Percentiles rank a stretch among this genome's conserved stretches.
These are phyloP conservation scores for Sebastes ruberrimus DNA, from an alignment of 2,797 vertebrate genomes.

Conservation along the genomic window DNA sequence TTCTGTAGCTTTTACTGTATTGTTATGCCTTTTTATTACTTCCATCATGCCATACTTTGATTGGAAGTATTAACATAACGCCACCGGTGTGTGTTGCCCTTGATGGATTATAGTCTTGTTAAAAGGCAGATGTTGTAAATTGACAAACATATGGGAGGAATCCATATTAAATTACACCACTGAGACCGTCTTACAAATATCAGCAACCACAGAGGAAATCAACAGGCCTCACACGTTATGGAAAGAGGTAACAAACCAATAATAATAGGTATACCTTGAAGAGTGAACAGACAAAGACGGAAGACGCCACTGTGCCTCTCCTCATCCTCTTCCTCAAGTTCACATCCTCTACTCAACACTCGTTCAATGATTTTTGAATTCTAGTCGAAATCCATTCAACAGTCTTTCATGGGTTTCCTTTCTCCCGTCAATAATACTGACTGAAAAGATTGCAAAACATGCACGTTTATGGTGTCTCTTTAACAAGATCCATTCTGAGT, in stretches of 20 bases:
- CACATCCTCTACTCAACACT: background rate
- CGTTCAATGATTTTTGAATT: background rate
- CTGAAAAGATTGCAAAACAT: background rate
- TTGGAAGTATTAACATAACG: background rate
- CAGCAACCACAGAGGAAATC: constrained; percentile 2
- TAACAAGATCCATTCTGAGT: background rate
- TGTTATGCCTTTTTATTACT: background rate
- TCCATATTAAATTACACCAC: constrained; percentile 8
- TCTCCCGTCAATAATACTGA: background rate
- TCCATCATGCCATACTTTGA: background rate
- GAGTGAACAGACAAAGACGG: background rate
- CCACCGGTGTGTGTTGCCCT: background rate
- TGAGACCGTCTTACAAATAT: constrained; percentile 5
- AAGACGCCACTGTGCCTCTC: background rate
- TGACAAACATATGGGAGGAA: constrained; percentile 5
- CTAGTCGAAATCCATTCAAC: background rate
- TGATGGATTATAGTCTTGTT: background rate
- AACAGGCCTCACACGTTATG: background rate
- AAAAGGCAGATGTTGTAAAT: constrained; percentile 4
- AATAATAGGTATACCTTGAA: background rate
- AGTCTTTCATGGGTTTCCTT: background rate
- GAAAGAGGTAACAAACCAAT: background rate
- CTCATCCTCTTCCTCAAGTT: background rate
- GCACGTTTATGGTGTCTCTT: background rate
- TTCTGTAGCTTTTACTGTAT: background rate